Conservation (phyloP, 2,888 invertebrate genomes). For the Caenorhabditis afra region DNA sequence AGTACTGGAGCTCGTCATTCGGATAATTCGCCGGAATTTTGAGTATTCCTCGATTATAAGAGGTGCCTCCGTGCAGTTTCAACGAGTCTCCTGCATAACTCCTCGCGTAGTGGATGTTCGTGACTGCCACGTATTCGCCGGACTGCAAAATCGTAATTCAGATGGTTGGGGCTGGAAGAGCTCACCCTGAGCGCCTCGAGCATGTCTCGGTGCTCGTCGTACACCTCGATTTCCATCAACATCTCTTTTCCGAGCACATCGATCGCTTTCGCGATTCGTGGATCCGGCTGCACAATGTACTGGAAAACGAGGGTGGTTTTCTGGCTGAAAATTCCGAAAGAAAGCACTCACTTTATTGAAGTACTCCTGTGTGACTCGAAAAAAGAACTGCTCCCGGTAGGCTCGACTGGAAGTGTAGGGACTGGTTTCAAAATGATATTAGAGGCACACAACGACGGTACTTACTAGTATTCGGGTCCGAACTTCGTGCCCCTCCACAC, state of each 20-base stretch:
- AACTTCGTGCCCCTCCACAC: slow-evolving; percentile 18
- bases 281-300: slow-evolving; percentile 24
- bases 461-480: slow-evolving; percentile 11
- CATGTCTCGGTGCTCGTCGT: slow-evolving; percentile 16
- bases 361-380: slow-evolving; percentile 3
- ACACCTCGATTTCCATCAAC: slow-evolving; percentile 30
- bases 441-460: not conserved
- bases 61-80: slow-evolving; percentile 2
- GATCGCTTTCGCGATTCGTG: slow-evolving; percentile 12
- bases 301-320: not conserved
- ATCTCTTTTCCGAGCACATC: not conserved
- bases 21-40: not conserved
- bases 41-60: slow-evolving; percentile 1
- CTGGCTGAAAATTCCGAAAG: too few relatives aligned
- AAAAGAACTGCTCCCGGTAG: slow-evolving; percentile 2
- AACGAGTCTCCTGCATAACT: not conserved
- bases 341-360: slow-evolving; percentile 1
- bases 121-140: slow-evolving; percentile 21
- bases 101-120: slow-evolving; percentile 15
- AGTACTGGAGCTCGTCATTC: too few relatives aligned
- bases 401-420: not conserved
- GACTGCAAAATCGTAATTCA: slow-evolving; percentile 3
- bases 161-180: not conserved
- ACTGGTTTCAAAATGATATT: not conserved
- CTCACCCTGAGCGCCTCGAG: slow-evolving; percentile 5